Conservation (phyloP, 1,140 invertebrate genomes). For the Leptinotarsa undecemlineata region DNA sequence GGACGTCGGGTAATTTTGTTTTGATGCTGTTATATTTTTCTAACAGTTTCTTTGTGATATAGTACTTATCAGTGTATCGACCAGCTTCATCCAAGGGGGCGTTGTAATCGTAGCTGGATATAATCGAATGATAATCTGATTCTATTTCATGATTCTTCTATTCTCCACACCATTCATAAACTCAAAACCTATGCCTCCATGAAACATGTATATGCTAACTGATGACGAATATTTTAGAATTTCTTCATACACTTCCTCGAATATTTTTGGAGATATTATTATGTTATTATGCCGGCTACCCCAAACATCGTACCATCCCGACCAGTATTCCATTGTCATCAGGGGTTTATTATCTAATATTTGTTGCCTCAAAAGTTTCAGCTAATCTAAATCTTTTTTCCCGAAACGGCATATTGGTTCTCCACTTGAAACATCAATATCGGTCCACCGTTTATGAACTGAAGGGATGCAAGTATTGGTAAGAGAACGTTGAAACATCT, state of each 20-base stretch:
- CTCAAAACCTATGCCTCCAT: conserved; percentile 72
- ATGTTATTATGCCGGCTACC: conserved; percentile 31
- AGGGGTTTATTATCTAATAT: conserved; percentile 58
- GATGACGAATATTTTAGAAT: conserved; percentile 55
- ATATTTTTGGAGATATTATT: not conserved
- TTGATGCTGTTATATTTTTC: conserved; percentile 24
- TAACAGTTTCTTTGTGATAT: conserved; percentile 20
- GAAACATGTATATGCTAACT: conserved; percentile 73
- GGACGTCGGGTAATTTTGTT: not conserved
- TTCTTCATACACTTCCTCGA: conserved; percentile 23
- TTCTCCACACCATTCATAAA: conserved; percentile 64
- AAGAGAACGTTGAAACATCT: conserved; percentile 59
- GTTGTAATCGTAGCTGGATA: conserved; percentile 42
- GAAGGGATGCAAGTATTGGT: conserved; percentile 57
- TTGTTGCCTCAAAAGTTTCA: conserved; percentile 54
- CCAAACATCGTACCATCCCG: conserved; percentile 66
- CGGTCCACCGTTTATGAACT: conserved; percentile 62
- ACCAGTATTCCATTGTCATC: conserved; percentile 70
- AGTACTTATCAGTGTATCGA: conserved; percentile 35
- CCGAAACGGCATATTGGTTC: conserved; percentile 61
- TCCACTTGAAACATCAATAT: conserved; percentile 62
- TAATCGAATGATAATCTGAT: conserved; percentile 21
- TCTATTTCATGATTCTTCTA: not conserved
- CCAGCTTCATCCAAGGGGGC: conserved; percentile 55
- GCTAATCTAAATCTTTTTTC: conserved; percentile 49